phyloP scores from a whole-genome alignment of 2,113 vertebrate species.

The Gallinago paraguaiae region DNA sequence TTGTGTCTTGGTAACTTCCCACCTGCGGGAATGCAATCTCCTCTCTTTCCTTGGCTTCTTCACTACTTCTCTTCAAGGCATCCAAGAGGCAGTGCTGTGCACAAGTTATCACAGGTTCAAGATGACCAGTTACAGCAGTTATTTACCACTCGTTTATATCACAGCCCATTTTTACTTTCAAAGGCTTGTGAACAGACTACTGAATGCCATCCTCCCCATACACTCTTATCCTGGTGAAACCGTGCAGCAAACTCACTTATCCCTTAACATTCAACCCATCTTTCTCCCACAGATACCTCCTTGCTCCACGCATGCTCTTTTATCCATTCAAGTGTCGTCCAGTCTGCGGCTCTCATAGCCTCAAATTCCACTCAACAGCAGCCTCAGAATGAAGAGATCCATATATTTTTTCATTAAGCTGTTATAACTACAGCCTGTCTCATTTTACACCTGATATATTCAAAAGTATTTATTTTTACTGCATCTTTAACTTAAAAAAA shows the following conservation, averaged over 20 bases:
- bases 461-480: background rate
- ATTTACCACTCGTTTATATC: background rate
- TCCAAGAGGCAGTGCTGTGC: background rate
- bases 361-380: background rate
- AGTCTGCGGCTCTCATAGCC: background rate
- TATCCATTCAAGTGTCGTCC: background rate
- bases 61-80: background rate
- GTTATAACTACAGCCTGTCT: background rate
- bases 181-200: background rate
- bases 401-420: background rate
- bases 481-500: background rate
- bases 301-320: background rate
- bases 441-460: background rate
- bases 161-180: background rate
- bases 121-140: background rate
- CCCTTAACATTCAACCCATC: background rate
- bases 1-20: background rate
- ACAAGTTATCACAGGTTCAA: background rate
- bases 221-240: background rate
- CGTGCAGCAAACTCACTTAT: rapidly evolving
- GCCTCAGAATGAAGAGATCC: background rate
- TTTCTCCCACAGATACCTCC: background rate
- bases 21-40: background rate
- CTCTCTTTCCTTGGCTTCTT: background rate
- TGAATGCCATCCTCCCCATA: background rate